phyloP scores from a whole-genome alignment of 2,797 vertebrate species.

The Geotria australis region DNA sequence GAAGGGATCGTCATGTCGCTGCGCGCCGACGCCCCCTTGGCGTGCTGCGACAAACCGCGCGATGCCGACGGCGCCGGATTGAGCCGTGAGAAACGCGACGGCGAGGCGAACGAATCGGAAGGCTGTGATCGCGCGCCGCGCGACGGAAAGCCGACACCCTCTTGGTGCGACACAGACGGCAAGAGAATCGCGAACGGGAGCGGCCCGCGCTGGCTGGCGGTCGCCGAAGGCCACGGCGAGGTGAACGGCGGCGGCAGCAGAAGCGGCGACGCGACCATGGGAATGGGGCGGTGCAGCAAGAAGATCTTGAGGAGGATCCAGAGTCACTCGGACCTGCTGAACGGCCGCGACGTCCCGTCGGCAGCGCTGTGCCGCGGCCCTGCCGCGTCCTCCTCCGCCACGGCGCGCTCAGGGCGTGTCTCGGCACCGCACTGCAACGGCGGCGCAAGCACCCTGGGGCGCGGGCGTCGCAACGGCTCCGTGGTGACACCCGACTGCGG shows the following conservation, averaged over 20 bases:
- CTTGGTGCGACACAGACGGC: neutral
- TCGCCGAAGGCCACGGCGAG: neutral
- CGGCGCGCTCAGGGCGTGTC: conserved; percentile 29
- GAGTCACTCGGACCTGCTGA: neutral
- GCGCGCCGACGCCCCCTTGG: neutral
- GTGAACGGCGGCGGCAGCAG: neutral
- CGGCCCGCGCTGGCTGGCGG: neutral
- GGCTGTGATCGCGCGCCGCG: too few species aligned
- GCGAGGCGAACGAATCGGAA: too few species aligned
- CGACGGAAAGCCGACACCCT: too few species aligned
- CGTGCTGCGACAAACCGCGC: too few species aligned
- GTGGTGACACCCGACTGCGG: conserved; percentile 69
- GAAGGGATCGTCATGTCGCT: conserved; percentile 5
- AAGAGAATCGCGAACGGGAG: too few species aligned
- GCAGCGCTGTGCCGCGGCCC: conserved; percentile 34
- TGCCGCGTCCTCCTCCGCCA: conserved; percentile 5
- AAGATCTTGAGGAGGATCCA: neutral
- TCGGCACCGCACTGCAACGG: conserved; percentile 69
- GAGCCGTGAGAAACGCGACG: too few species aligned
- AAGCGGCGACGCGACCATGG: neutral
- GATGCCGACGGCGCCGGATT: too few species aligned
- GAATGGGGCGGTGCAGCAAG: neutral
- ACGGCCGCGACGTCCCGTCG: conserved; percentile 8
- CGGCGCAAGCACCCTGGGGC: conserved; percentile 51
- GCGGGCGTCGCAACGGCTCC: conserved; percentile 78